These are phyloP conservation scores for Drosophila subpulchrella DNA, from an alignment of 1,140 invertebrate species.

Conservation along the genomic window DNA sequence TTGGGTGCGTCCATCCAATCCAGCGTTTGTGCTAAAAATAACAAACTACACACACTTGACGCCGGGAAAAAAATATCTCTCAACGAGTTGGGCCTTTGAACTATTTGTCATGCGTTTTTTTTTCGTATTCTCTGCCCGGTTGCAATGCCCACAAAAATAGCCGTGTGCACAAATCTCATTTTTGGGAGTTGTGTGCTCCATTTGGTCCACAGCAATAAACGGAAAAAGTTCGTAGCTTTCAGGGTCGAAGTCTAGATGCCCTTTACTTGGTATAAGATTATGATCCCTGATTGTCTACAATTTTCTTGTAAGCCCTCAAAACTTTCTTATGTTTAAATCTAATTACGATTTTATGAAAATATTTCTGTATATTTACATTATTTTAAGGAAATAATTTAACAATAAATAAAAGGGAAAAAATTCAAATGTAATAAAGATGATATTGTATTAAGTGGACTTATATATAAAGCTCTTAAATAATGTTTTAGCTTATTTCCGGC, in stretches of 20 bases:
- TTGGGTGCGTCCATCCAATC: constrained; percentile 47
- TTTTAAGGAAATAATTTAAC: too few relatives aligned
- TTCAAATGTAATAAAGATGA: too few relatives aligned
- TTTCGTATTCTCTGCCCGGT: constrained; percentile 17
- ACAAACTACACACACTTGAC: constrained; percentile 61
- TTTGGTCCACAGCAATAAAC: constrained; percentile 30
- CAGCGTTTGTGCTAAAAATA: constrained; percentile 69
- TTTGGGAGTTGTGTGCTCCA: constrained; percentile 68
- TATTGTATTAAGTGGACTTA: too few relatives aligned
- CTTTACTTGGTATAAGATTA: not conserved
- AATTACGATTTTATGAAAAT: too few relatives aligned
- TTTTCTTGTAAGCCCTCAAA: too few relatives aligned
- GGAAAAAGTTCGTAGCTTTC: not conserved
- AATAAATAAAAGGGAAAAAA: too few relatives aligned
- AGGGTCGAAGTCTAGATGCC: constrained; percentile 9
- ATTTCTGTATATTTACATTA: too few relatives aligned
- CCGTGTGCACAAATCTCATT: constrained; percentile 65
- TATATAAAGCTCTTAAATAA: too few relatives aligned
- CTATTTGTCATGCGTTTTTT: constrained; percentile 69
- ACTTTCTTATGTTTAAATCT: too few relatives aligned
- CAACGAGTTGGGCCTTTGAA: constrained; percentile 62
- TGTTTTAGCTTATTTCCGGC: too few relatives aligned
- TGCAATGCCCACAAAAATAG: constrained; percentile 73
- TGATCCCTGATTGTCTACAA: too few relatives aligned
- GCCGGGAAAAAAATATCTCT: constrained; percentile 40